These are phyloP conservation scores for Graphium colonna DNA, from an alignment of 2,888 invertebrate genomes.

Conservation along the genomic window DNA sequence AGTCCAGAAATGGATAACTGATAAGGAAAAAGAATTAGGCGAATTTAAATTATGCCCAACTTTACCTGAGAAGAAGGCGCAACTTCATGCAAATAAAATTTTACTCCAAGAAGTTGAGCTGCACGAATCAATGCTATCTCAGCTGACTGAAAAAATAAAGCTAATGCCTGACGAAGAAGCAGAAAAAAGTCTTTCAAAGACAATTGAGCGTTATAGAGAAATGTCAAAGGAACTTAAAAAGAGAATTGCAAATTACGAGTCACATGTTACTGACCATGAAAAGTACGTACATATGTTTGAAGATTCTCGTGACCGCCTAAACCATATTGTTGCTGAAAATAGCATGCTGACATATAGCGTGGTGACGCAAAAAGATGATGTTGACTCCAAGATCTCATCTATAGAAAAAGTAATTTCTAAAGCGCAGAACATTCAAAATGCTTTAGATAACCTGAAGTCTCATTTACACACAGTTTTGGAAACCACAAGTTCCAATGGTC, in stretches of 20 bases:
- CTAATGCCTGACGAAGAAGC: conserved; percentile 89
- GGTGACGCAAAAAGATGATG: conserved; percentile 88
- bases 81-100: conserved; percentile 89
- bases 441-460: conserved; percentile 84
- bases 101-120: conserved; percentile 92
- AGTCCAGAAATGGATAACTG: conserved; percentile 92
- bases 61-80: conserved; percentile 92
- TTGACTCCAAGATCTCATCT: conserved; percentile 86
- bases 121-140: conserved; percentile 91
- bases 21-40: conserved; percentile 86
- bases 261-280: conserved; percentile 90
- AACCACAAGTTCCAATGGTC: conserved; percentile 89
- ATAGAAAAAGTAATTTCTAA: conserved; percentile 88
- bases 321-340: conserved; percentile 88
- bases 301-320: conserved; percentile 90
- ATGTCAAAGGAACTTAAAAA: conserved; percentile 84
- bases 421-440: conserved; percentile 85
- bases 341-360: conserved; percentile 88
- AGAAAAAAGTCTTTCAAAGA: conserved; percentile 85
- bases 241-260: conserved; percentile 83
- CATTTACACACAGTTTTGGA: conserved; percentile 86
- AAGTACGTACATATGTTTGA: conserved; percentile 90
- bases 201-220: conserved; percentile 85
- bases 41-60: conserved; percentile 87
- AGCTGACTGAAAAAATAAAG: conserved; percentile 90